phyloP scores from a whole-genome alignment of 1,140 invertebrate genomes.

The Pemphigus obesinymphae region DNA sequence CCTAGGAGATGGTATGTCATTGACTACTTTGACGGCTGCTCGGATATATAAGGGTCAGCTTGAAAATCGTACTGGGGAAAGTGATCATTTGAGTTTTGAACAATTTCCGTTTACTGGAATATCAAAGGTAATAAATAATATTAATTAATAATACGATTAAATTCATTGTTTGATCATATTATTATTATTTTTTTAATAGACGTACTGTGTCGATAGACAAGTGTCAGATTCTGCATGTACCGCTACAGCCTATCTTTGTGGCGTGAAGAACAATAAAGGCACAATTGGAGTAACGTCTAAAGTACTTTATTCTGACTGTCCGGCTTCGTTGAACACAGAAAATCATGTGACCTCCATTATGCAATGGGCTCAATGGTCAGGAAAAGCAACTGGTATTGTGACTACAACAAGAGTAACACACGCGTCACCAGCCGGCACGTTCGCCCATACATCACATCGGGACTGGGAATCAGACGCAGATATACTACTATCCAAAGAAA shows the following conservation, averaged over 20 bases:
- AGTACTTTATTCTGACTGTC: constrained; percentile 58
- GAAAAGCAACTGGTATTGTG: constrained; percentile 67
- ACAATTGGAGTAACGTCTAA: constrained; percentile 69
- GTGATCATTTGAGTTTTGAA: constrained; percentile 66
- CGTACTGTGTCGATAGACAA: constrained; percentile 76
- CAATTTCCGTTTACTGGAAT: constrained; percentile 69
- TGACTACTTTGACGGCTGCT: constrained; percentile 64
- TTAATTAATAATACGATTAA: no score
- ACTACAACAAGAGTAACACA: constrained; percentile 73
- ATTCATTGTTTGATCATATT: not conserved
- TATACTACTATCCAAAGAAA: constrained; percentile 49
- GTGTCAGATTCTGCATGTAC: constrained; percentile 77
- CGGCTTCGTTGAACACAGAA: constrained; percentile 55
- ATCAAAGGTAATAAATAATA: constrained; percentile 59
- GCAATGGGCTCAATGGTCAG: constrained; percentile 66
- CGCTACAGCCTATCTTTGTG: constrained; percentile 74
- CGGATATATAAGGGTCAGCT: constrained; percentile 63
- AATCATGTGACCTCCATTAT: constrained; percentile 64
- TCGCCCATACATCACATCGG: constrained; percentile 70
- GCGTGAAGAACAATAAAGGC: constrained; percentile 69
- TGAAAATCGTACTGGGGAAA: constrained; percentile 58
- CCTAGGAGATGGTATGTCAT: constrained; percentile 72
- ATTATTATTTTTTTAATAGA: no score
- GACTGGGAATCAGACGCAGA: constrained; percentile 70
- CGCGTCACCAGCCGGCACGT: constrained; percentile 80